Percentiles rank a stretch among this genome's conserved stretches.
Conservation (phyloP, 2,888 invertebrate species). For the Netelia inedita region DNA sequence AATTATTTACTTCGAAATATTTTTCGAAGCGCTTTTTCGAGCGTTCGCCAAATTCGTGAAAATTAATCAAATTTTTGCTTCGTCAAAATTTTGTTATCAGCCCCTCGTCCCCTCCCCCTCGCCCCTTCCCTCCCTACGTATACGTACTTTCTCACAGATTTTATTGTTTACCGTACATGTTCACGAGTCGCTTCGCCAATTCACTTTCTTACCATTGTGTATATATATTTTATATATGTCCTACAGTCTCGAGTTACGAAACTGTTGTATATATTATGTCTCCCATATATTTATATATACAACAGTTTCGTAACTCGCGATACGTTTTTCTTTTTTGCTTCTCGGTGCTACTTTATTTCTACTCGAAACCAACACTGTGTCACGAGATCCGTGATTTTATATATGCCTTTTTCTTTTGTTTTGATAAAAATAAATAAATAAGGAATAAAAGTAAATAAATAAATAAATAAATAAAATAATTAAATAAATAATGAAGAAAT, state of each 20-base stretch:
- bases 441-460: background rate
- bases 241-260: too few relatives aligned
- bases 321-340: slow-evolving; percentile 6
- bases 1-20: too few relatives aligned
- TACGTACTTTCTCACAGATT: background rate
- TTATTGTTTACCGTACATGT: slow-evolving; percentile 34
- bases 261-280: background rate
- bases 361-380: background rate
- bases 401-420: background rate
- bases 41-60: too few relatives aligned
- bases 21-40: too few relatives aligned
- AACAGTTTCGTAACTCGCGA: slow-evolving; percentile 14
- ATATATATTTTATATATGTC: background rate
- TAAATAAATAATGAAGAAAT: background rate
- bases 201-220: background rate
- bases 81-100: too few relatives aligned
- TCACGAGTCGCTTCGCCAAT: slow-evolving; percentile 33
- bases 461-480: background rate
- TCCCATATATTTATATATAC: background rate
- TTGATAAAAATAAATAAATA: background rate
- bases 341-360: background rate
- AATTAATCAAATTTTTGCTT: too few relatives aligned
- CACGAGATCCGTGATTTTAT: background rate
- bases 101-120: background rate
- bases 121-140: background rate